These are phyloP conservation scores for Homarus gammarus DNA, from an alignment of 2,888 invertebrate species.

Conservation along the genomic window DNA sequence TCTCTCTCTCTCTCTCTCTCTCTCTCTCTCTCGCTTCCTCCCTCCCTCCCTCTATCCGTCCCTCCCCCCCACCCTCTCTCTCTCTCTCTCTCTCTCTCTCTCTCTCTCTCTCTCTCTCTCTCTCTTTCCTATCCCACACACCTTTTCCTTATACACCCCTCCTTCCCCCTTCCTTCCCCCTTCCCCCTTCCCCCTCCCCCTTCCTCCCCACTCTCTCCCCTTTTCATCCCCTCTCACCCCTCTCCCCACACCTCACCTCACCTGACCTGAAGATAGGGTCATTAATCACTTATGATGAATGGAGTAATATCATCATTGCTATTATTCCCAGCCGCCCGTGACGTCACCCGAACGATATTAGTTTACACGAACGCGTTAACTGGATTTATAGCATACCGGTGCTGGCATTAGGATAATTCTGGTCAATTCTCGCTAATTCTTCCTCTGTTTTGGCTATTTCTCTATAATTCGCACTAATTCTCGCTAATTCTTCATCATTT, in stretches of 20 bases:
- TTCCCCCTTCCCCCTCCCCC: background rate
- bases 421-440: background rate
- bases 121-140: background rate
- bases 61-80: background rate
- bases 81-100: background rate
- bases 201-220: background rate
- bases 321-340: background rate
- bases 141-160: background rate
- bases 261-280: background rate
- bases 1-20: too few relatives aligned
- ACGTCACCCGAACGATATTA: background rate
- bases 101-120: background rate
- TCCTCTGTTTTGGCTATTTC: too few relatives aligned
- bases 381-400: background rate
- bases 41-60: background rate
- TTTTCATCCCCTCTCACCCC: background rate
- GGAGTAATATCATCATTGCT: background rate
- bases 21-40: background rate
- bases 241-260: background rate
- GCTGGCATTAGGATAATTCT: background rate
- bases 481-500: background rate
- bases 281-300: constrained; percentile 1
- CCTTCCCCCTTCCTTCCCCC: background rate
- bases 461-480: background rate
- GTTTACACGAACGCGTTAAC: background rate